Conservation (phyloP, 2,113 vertebrate species). For the Mirza zaza region DNA sequence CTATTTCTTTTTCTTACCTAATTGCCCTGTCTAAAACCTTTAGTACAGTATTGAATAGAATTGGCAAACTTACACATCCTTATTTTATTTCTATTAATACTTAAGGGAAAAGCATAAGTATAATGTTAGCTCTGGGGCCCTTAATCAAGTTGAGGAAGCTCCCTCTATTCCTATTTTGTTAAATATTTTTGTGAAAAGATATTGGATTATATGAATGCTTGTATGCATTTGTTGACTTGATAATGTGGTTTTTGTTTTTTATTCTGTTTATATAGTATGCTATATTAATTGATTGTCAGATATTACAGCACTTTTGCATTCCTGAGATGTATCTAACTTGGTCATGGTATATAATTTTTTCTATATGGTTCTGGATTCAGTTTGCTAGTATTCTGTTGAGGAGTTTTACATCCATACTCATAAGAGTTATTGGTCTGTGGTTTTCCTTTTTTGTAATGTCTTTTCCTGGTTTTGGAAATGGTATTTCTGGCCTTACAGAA, state of each 20-base stretch:
- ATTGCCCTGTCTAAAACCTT: not conserved
- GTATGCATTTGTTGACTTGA: constrained; percentile 12
- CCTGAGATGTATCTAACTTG: not conserved
- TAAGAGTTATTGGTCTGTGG: not conserved
- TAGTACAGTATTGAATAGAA: not conserved
- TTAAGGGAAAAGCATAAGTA: not conserved
- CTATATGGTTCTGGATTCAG: not conserved
- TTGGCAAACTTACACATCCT: not conserved
- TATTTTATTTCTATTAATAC: not conserved
- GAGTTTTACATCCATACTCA: not conserved
- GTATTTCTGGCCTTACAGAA: not conserved
- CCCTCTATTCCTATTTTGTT: not conserved
- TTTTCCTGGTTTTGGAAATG: not conserved
- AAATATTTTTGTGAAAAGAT: not conserved
- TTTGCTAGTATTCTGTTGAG: not conserved
- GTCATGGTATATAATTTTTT: not conserved
- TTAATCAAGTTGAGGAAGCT: not conserved
- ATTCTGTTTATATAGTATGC: not conserved
- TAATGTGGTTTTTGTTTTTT: constrained; percentile 17
- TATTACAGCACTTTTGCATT: constrained; percentile 18
- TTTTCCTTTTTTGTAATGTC: not conserved
- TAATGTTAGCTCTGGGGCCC: not conserved
- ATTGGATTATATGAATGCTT: not conserved
- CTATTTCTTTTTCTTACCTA: not conserved
- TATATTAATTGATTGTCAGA: not conserved